phyloP scores from a whole-genome alignment of 2,888 invertebrate species.

The Cylloceria caligata region DNA sequence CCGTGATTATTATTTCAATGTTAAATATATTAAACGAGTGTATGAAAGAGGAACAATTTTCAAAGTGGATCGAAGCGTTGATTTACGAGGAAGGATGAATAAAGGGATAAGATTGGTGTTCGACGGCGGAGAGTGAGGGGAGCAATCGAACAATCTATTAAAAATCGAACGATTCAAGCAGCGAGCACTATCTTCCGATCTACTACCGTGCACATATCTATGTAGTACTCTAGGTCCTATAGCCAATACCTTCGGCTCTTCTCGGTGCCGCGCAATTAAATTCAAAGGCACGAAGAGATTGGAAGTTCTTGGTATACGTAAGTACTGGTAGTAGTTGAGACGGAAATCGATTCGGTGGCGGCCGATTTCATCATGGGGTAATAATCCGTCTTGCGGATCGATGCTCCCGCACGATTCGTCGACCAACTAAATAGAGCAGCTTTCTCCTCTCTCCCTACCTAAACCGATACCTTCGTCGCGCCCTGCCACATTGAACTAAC shows the following conservation, averaged over 20 bases:
- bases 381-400: constrained; percentile 64
- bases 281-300: constrained; percentile 64
- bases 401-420: constrained; percentile 43
- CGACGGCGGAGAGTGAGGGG: not conserved
- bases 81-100: constrained; percentile 33
- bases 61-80: constrained; percentile 23
- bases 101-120: constrained; percentile 26
- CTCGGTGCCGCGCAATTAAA: constrained; percentile 62
- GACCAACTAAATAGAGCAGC: constrained; percentile 50
- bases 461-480: constrained; percentile 33
- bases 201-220: constrained; percentile 14
- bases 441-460: constrained; percentile 17
- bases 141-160: constrained; percentile 45
- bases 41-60: not conserved
- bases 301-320: constrained; percentile 55
- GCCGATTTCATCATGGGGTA: constrained; percentile 65
- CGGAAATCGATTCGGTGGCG: constrained; percentile 65
- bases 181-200: constrained; percentile 47
- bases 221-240: constrained; percentile 9
- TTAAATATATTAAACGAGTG: constrained; percentile 26
- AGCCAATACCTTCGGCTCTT: constrained; percentile 42
- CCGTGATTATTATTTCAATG: constrained; percentile 26
- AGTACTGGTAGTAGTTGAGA: constrained; percentile 48
- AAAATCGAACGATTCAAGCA: constrained; percentile 55
- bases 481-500: constrained; percentile 3